Evolutionary conservation across 2,888 invertebrate genomes (phyloP).

Genomic region (Aproaerema taeniolella): DNA sequence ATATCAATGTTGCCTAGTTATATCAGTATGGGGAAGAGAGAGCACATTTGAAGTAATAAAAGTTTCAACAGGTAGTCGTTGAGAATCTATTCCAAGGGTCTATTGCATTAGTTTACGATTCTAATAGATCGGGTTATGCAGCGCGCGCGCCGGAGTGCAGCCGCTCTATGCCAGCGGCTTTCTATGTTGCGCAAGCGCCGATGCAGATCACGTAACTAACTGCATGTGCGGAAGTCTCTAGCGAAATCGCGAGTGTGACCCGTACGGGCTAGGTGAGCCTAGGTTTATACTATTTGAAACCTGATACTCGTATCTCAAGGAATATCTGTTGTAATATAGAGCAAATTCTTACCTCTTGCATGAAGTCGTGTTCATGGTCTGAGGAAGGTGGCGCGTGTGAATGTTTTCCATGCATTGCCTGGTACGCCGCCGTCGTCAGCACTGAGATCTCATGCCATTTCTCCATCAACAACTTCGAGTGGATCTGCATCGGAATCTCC

Average conservation of each 20-base stretch:
- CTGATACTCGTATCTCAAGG: too few relatives aligned
- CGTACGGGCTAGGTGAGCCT: conserved; percentile 28
- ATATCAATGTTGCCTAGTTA: too few relatives aligned
- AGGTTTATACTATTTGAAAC: too few relatives aligned
- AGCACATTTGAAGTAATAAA: too few relatives aligned
- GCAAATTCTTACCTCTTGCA: conserved; percentile 91
- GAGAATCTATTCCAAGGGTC: too few relatives aligned
- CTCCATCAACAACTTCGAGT: conserved; percentile 96
- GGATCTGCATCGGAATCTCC: conserved; percentile 96
- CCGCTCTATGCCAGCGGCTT: conserved; percentile 62
- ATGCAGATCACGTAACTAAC: conserved; percentile 74
- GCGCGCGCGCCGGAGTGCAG: conserved; percentile 61
- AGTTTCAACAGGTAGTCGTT: too few relatives aligned
- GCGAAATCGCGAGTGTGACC: conserved; percentile 63
- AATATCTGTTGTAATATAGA: too few relatives aligned
- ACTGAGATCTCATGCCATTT: conserved; percentile 99
- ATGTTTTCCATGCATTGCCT: conserved; percentile 89
- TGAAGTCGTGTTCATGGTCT: conserved; percentile 85
- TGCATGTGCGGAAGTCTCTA: conserved; percentile 69
- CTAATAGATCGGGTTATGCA: conserved; percentile 54
- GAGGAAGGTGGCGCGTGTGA: conserved; percentile 64
- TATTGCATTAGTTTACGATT: conserved; percentile 50
- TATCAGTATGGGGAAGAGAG: too few relatives aligned
- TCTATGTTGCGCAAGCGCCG: conserved; percentile 70
- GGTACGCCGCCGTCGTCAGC: conserved; percentile 95